Percentiles rank a stretch among this genome's conserved stretches.
Conservation (phyloP, 2,113 vertebrate species). For the Opisthocomus hoazin region DNA sequence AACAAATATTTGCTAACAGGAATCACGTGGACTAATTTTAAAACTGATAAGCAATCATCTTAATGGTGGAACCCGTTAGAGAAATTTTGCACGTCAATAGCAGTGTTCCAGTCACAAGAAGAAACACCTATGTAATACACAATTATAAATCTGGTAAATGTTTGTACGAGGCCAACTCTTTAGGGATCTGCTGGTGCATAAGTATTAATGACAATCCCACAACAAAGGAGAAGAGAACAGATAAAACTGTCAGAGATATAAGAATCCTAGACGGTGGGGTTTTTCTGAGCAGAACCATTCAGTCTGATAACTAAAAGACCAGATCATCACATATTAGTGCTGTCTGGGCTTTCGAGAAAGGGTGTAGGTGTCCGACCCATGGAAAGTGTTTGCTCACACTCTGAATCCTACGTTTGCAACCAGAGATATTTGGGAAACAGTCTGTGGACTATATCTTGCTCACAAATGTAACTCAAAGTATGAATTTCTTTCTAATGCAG, state of each 20-base stretch:
- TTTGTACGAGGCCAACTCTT: not conserved
- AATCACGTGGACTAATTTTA: not conserved
- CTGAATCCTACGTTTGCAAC: not conserved
- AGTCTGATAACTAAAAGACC: not conserved
- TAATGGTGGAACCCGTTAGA: not conserved
- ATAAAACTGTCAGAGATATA: not conserved
- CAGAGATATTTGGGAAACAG: not conserved
- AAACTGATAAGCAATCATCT: not conserved
- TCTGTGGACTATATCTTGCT: not conserved
- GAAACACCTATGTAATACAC: not conserved
- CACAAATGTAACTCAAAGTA: not conserved
- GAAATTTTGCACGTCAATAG: not conserved
- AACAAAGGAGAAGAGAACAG: not conserved
- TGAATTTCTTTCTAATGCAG: not conserved
- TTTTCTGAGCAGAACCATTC: not conserved
- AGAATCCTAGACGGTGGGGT: rapidly evolving
- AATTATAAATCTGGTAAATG: not conserved
- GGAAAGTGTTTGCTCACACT: not conserved
- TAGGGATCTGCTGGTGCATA: not conserved
- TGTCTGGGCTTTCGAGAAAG: not conserved
- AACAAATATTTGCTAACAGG: not conserved
- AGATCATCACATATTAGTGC: not conserved
- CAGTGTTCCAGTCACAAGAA: too few relatives aligned
- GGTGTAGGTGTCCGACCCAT: not conserved
- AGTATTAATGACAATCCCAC: not conserved